Base-by-base conservation (phyloP, 2,888 invertebrate genomes). In the Drosophila suboccidentalis region DNA sequence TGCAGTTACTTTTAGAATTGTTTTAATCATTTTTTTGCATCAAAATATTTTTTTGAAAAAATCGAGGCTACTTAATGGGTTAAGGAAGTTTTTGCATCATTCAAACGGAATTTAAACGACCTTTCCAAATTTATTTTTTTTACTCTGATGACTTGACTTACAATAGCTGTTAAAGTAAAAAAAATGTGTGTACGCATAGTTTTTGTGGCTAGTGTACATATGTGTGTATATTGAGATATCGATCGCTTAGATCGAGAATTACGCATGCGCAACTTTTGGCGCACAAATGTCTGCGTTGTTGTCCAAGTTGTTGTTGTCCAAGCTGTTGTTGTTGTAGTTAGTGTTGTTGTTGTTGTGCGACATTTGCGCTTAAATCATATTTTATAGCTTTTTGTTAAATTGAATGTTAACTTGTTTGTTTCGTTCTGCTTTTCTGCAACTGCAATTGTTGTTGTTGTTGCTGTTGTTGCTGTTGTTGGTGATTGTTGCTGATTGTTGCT, bases 321-420 rank as follows among this genome's bases (percentile, higher is more conserved):
- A n/a, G 39, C 43, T 39, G 64, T 38, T 36, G 36, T n/a, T 59
- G 49, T 29, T 59, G 53, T 15, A 53, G 60, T 47, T 6, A 26
- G 26, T 60, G 59, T 15, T 54, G 55, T 58, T 47, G 50, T 51
- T 50, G 64, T 38, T 70, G 78, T 65, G 81, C 90, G 90, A 88
- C 90, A 85, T 85, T 88, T 88, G 78, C 77, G 88, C 73, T 81
- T 88, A 87, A 87, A 86, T 90, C 87, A 90, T 90, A 90, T 87
- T 90, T 88, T 88, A 88, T 88, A 81, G 87, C 82, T 87, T 85
- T 87, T 80, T 77, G 86, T 68, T 82, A 75, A 89, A 89, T 90
- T 86, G 81, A 86, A 89, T 88, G 90, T 82, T 82, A 89, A 87
- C 90, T 82, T 77, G 87, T 89, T 89, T 81, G 73, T 80, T 85